Conservation (phyloP, 2,797 vertebrate species). For the Pangasius krempfi region DNA sequence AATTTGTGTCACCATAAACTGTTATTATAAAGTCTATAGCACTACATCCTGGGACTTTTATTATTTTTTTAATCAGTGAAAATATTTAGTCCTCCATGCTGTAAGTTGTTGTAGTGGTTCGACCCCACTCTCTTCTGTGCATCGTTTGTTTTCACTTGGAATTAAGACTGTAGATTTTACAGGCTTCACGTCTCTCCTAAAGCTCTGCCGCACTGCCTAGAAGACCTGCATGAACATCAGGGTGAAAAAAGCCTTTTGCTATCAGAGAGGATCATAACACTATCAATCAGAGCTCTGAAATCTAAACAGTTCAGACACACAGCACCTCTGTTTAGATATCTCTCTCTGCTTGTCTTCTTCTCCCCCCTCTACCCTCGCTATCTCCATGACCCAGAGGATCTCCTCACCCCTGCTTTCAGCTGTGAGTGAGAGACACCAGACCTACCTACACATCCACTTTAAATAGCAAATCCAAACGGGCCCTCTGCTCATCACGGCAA, state of each 20-base stretch:
- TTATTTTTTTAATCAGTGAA: not conserved
- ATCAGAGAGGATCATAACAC: slow-evolving; percentile 47
- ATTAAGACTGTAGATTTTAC: slow-evolving; percentile 4
- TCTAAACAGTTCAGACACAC: slow-evolving; percentile 58
- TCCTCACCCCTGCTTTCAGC: slow-evolving; percentile 41
- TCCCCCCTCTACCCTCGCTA: slow-evolving; percentile 26
- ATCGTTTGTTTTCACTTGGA: slow-evolving; percentile 4
- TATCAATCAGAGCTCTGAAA: slow-evolving; percentile 56
- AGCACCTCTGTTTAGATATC: slow-evolving; percentile 59
- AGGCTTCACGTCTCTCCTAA: not conserved
- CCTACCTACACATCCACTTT: slow-evolving; percentile 38
- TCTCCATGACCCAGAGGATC: slow-evolving; percentile 30
- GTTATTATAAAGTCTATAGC: not conserved
- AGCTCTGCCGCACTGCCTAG: not conserved
- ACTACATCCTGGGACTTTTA: not conserved
- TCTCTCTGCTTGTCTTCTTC: slow-evolving; percentile 37
- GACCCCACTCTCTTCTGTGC: not conserved
- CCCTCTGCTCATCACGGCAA: not conserved
- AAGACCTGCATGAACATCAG: not conserved
- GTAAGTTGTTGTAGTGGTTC: not conserved
- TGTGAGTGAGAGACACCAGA: slow-evolving; percentile 57
- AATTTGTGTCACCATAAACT: slow-evolving; percentile 5
- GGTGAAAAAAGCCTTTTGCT: slow-evolving; percentile 21
- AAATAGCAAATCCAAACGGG: slow-evolving; percentile 21
- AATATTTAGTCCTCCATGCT: not conserved